Evolutionary conservation across 2,797 vertebrate genomes (phyloP).

Genomic region (Threskiornis aethiopicus): DNA sequence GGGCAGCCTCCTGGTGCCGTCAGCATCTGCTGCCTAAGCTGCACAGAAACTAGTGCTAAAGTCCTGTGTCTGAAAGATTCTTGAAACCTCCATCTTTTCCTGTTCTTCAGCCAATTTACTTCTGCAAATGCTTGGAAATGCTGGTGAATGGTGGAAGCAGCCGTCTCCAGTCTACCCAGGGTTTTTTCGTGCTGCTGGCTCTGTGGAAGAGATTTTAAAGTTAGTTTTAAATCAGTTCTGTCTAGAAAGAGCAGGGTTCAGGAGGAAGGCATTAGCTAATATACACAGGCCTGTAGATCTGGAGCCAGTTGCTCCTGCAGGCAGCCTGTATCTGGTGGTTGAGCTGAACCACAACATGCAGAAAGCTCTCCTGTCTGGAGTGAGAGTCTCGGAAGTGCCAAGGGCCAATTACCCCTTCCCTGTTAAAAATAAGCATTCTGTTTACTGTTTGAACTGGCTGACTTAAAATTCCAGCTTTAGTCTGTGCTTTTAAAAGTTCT

Average conservation of each 20-base stretch:
- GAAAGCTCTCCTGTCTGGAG: background rate
- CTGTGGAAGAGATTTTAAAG: background rate
- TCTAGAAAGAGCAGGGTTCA: conserved; percentile 3
- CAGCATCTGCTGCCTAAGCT: background rate
- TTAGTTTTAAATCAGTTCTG: background rate
- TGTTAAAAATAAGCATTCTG: background rate
- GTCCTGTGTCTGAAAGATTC: background rate
- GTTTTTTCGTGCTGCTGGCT: background rate
- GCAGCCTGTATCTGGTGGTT: background rate
- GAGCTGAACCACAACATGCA: background rate
- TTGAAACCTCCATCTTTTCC: background rate
- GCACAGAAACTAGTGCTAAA: background rate
- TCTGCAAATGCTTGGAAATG: background rate
- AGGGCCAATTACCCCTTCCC: background rate
- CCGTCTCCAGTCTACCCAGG: background rate
- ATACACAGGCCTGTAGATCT: background rate
- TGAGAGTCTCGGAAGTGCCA: background rate
- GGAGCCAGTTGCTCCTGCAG: background rate
- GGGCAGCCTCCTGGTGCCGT: background rate
- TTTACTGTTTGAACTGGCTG: conserved; percentile 11
- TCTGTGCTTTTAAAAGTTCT: background rate
- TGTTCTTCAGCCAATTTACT: background rate
- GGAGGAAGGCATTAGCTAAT: background rate
- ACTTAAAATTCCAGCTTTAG: background rate
- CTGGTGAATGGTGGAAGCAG: background rate